Conservation (phyloP, 2,113 vertebrate species). For the Xenopus laevis region DNA sequence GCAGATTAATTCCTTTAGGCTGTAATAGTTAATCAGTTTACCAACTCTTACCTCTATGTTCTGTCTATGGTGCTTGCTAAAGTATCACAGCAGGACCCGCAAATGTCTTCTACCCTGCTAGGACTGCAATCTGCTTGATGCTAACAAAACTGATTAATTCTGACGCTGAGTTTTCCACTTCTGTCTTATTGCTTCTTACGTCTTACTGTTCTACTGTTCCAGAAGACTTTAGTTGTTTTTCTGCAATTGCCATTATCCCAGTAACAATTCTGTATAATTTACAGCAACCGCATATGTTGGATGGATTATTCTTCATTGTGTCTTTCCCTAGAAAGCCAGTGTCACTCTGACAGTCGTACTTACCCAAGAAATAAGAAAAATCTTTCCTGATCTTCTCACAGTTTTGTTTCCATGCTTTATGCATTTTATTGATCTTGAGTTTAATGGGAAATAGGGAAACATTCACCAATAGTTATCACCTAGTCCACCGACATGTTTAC, state of each 20-base stretch:
- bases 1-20: slow-evolving; percentile 49
- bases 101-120: slow-evolving; percentile 56
- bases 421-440: too few relatives aligned
- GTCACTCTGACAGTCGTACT: slow-evolving; percentile 15
- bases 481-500: too few relatives aligned
- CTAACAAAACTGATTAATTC: slow-evolving; percentile 59
- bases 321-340: slow-evolving; percentile 34
- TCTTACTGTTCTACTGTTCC: slow-evolving; percentile 48
- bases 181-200: slow-evolving; percentile 47
- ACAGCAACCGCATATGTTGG: slow-evolving; percentile 18
- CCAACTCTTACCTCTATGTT: slow-evolving; percentile 57
- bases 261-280: slow-evolving; percentile 46
- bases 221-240: slow-evolving; percentile 46
- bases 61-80: slow-evolving; percentile 49
- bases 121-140: slow-evolving; percentile 57
- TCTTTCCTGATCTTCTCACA: not conserved
- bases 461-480: too few relatives aligned
- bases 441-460: too few relatives aligned
- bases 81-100: slow-evolving; percentile 54
- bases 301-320: slow-evolving; percentile 41
- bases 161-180: slow-evolving; percentile 51
- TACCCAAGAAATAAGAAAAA: not conserved
- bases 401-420: not conserved
- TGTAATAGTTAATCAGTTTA: slow-evolving; percentile 59
- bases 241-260: slow-evolving; percentile 11